Evolutionary conservation across 1,140 invertebrate species (phyloP).

Genomic region (Cotesia glomerata): DNA sequence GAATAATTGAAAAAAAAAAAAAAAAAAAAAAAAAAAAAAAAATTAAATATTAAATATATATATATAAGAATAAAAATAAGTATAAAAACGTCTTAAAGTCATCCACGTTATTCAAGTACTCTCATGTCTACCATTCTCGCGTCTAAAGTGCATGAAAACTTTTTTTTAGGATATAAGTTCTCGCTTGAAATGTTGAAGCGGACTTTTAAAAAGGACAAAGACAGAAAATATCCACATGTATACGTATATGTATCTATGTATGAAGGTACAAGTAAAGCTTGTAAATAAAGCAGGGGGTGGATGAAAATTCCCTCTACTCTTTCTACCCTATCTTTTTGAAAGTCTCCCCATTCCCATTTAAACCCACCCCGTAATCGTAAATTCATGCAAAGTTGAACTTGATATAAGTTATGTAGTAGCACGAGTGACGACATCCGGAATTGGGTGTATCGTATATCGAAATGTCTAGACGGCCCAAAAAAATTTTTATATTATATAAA

Average conservation of each 20-base stretch:
- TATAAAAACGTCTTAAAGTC: slow-evolving; percentile 23
- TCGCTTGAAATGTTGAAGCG: slow-evolving; percentile 8
- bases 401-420: slow-evolving; percentile 35
- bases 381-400: slow-evolving; percentile 22
- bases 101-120: slow-evolving; percentile 2
- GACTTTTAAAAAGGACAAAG: slow-evolving; percentile 10
- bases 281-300: slow-evolving; percentile 1
- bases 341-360: background rate
- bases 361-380: background rate
- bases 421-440: slow-evolving; percentile 26
- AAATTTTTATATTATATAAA: background rate
- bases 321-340: background rate
- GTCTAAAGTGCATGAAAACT: slow-evolving; percentile 13
- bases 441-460: slow-evolving; percentile 27
- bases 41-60: no score
- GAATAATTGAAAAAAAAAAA: no score
- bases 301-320: background rate
- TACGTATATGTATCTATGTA: background rate
- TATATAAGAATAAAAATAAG: slow-evolving; percentile 2
- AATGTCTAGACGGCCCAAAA: slow-evolving; percentile 22
- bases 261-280: background rate
- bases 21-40: no score
- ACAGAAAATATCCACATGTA: background rate
- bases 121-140: background rate
- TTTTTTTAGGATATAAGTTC: slow-evolving; percentile 13